A percentile compares a stretch with the other conserved stretches of the same genome.
These are phyloP conservation scores for Rousettus leschenaultii DNA, from an alignment of 2,113 vertebrate species.

Conservation along the genomic window DNA sequence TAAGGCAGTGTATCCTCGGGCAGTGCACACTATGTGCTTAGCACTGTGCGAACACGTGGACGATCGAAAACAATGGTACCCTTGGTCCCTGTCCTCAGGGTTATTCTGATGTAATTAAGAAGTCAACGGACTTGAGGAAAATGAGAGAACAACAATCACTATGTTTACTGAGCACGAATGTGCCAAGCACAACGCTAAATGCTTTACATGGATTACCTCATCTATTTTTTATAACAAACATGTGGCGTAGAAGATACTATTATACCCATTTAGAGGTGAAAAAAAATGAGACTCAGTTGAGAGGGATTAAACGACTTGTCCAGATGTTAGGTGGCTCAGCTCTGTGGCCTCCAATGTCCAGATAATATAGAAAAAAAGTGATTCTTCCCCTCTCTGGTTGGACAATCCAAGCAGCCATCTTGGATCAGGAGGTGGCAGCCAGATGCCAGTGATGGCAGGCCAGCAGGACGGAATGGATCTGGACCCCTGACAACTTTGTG, in stretches of 20 bases:
- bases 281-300: neutral
- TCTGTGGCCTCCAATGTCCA: neutral
- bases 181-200: neutral
- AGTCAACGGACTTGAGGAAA: neutral
- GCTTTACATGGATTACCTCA: neutral
- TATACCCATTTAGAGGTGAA: neutral
- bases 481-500: neutral
- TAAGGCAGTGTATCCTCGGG: neutral
- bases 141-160: neutral
- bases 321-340: neutral
- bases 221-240: neutral
- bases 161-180: neutral
- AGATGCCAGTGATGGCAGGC: neutral
- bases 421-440: neutral
- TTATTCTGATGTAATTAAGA: neutral
- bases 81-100: neutral
- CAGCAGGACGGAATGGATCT: neutral
- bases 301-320: neutral
- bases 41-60: neutral
- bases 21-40: neutral
- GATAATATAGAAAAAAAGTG: neutral
- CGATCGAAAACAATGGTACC: neutral
- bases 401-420: too few species aligned
- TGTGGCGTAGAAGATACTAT: neutral
- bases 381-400: neutral